Evolutionary conservation across 2,113 vertebrate species (phyloP).

Genomic region (Crypturellus undulatus): DNA sequence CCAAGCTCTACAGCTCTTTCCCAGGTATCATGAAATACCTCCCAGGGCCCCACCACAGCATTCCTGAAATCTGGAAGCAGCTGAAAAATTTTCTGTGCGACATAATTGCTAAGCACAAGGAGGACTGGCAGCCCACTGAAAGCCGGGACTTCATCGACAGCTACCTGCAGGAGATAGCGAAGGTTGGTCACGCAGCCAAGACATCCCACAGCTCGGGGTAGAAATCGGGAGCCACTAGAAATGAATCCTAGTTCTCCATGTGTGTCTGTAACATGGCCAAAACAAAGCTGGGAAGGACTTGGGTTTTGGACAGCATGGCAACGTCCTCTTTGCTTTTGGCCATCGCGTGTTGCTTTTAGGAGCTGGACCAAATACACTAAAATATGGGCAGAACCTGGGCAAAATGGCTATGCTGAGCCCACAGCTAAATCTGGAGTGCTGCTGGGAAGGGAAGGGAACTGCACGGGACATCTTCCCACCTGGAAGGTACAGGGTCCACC

Average conservation of each 20-base stretch:
- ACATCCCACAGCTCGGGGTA: accelerated
- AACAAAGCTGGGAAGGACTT: too few relatives aligned
- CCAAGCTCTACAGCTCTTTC: slow-evolving; percentile 75
- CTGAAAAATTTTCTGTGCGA: slow-evolving; percentile 53
- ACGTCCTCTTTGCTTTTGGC: too few relatives aligned
- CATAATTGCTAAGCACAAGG: slow-evolving; percentile 77
- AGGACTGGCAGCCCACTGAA: slow-evolving; percentile 74
- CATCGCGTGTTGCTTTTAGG: background rate
- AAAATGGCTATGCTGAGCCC: too few relatives aligned
- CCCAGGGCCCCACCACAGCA: slow-evolving; percentile 80
- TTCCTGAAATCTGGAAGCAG: slow-evolving; percentile 14
- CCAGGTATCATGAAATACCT: slow-evolving; percentile 77
- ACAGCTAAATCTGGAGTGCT: too few relatives aligned
- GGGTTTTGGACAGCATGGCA: too few relatives aligned
- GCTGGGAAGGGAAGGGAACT: too few relatives aligned
- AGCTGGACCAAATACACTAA: too few relatives aligned
- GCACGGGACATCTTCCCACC: too few relatives aligned
- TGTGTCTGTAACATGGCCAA: too few relatives aligned
- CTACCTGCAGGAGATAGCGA: slow-evolving; percentile 84
- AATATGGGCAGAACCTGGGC: too few relatives aligned
- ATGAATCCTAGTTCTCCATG: accelerated
- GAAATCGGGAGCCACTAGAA: background rate
- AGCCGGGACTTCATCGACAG: slow-evolving; percentile 85
- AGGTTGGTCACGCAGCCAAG: slow-evolving; percentile 60
- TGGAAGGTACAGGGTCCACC: too few relatives aligned